Evolutionary conservation across 2,888 invertebrate genomes (phyloP), one percentile per base, ranked within the genome.

Genomic region (Parascotia fuliginaria): DNA sequence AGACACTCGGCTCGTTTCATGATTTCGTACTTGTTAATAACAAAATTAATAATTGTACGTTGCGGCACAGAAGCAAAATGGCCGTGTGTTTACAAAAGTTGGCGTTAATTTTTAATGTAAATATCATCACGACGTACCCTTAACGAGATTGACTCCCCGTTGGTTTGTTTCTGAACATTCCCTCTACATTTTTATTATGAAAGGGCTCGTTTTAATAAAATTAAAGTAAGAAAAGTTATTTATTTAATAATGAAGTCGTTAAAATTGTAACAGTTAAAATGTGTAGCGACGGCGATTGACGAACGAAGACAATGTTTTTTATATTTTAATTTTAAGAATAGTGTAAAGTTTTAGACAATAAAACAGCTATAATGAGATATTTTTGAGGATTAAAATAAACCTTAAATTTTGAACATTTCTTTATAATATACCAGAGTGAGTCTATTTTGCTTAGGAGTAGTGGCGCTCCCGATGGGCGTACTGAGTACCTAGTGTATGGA

Each of bases 41-140:
- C n/a, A n/a, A n/a, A n/a, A n/a, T n/a, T n/a, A n/a, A n/a, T n/a
- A n/a, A n/a, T n/a, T n/a, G n/a, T n/a, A n/a, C 38, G 22, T 32
- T 3, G 15, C 41, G 9, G 9, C 16, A 6, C 42, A 36, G 48
- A 16, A 9, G 24, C 15, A 47, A 15, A 7, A n/a, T 2, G 2
- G 0, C 34, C 62, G 67, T 79, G 56, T 77, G 64, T 81, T 69
- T 71, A 15, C 55, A 48, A 29, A 47, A 48, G 12, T 56, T 44
- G 22, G 19, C 51, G 69, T 84, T 68, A 84, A 84, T 84, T 83
- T 84, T 84, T 86, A 79, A 87, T 85, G 81, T 73, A 84, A 84
- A 87, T 85, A 84, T 85, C 77, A 85, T 86, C 77, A 81, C 73
- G 69, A 75, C 71, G 79, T 73, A 73, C 77, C 73, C 68, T 73